phyloP scores from a whole-genome alignment of 1,140 invertebrate genomes.

The Stegodyphus dumicola region DNA sequence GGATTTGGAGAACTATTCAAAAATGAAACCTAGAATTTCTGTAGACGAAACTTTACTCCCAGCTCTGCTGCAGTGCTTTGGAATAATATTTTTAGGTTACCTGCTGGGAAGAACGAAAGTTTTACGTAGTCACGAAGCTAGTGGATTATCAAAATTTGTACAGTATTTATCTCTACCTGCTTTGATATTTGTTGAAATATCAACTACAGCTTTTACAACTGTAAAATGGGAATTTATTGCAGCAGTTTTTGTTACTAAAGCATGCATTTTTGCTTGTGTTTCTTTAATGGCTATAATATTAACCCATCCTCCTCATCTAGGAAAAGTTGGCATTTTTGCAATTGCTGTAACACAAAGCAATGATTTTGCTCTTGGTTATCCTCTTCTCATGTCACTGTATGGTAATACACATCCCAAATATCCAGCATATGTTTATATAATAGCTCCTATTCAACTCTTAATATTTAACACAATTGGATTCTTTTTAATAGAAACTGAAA shows the following conservation, averaged over 20 bases:
- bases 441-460: conserved; percentile 92
- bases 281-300: conserved; percentile 82
- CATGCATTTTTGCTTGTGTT: conserved; percentile 85
- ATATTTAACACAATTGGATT: conserved; percentile 94
- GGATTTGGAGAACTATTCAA: neutral
- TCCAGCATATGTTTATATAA: conserved; percentile 89
- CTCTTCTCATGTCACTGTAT: conserved; percentile 74
- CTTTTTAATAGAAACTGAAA: conserved; percentile 88
- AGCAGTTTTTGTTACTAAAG: conserved; percentile 87
- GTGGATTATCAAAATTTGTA: conserved; percentile 73
- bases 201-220: conserved; percentile 81
- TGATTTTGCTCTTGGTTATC: conserved; percentile 97
- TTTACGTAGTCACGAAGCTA: conserved; percentile 38
- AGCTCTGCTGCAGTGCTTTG: conserved; percentile 90
- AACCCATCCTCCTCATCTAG: conserved; percentile 82
- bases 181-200: conserved; percentile 90
- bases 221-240: conserved; percentile 91
- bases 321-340: conserved; percentile 88
- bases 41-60: conserved; percentile 69
- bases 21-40: neutral
- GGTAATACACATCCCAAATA: conserved; percentile 84
- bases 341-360: conserved; percentile 98
- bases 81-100: conserved; percentile 89
- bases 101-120: conserved; percentile 63
- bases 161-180: conserved; percentile 92